Evolutionary conservation across 2,888 invertebrate genomes (phyloP).

Genomic region (Drosophila nigricruria): DNA sequence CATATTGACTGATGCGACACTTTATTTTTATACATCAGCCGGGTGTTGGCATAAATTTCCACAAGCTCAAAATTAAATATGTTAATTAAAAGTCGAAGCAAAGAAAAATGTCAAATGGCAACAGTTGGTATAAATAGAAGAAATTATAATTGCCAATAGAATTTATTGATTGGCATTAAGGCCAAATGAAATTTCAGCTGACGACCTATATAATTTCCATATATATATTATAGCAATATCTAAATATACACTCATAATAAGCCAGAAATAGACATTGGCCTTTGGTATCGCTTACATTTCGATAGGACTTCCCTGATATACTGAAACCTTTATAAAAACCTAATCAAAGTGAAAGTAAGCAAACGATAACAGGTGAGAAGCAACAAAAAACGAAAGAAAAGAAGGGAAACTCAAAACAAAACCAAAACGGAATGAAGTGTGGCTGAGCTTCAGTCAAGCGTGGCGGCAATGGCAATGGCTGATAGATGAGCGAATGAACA

Average conservation of each 20-base stretch:
- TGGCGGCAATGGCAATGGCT: slow-evolving; percentile 2
- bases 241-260: not conserved
- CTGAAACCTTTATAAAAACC: not conserved
- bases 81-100: slow-evolving; percentile 40
- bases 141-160: not conserved
- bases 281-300: not conserved
- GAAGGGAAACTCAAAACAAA: not conserved
- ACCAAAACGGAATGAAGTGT: not conserved
- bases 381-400: not conserved
- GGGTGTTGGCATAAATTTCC: slow-evolving; percentile 42
- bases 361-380: not conserved
- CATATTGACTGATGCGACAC: slow-evolving; percentile 52
- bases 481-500: not conserved
- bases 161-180: not conserved
- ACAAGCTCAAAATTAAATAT: slow-evolving; percentile 38
- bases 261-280: not conserved
- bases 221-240: not conserved
- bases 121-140: not conserved
- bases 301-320: not conserved
- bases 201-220: not conserved
- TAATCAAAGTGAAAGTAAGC: not conserved
- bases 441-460: slow-evolving; percentile 16
- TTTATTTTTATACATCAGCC: slow-evolving; percentile 42
- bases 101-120: slow-evolving; percentile 16
- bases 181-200: not conserved